These are phyloP conservation scores for Prunella fulvescens DNA, from an alignment of 2,113 vertebrate species.

Conservation along the genomic window DNA sequence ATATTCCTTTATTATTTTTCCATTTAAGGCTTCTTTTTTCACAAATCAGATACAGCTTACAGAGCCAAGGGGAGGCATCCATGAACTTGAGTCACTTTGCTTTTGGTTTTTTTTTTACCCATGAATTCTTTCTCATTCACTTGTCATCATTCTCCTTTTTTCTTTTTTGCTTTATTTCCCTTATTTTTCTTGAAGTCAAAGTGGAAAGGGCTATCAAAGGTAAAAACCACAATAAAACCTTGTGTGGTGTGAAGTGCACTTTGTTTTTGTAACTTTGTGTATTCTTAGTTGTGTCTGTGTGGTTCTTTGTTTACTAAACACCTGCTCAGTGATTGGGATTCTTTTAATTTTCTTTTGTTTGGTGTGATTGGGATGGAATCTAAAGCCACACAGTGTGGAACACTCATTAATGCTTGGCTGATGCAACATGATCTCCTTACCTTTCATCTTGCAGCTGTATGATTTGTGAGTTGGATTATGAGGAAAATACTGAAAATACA, in stretches of 20 bases:
- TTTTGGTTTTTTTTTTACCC: not conserved
- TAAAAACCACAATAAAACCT: conserved; percentile 56
- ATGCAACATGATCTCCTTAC: not conserved
- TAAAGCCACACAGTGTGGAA: not conserved
- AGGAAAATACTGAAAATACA: not conserved
- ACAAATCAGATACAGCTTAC: not conserved
- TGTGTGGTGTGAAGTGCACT: conserved; percentile 54
- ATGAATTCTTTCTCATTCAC: not conserved
- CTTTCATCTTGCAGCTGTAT: not conserved
- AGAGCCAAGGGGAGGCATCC: not conserved
- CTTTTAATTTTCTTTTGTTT: not conserved
- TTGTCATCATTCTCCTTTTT: conserved; percentile 29
- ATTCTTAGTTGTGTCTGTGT: conserved; percentile 45
- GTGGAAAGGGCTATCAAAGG: conserved; percentile 84
- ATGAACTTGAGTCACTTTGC: not conserved
- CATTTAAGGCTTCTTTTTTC: not conserved
- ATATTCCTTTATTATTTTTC: not conserved
- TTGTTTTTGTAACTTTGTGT: conserved; percentile 17
- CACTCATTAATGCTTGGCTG: not conserved
- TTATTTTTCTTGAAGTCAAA: conserved; percentile 79
- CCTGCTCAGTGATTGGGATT: not conserved
- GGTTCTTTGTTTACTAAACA: not conserved
- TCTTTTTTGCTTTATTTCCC: conserved; percentile 57
- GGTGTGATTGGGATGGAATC: not conserved
- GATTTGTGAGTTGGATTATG: not conserved